Evolutionary conservation across 2,113 vertebrate genomes (phyloP), one percentile per base, ranked within the genome.

Genomic region (Siniperca chuatsi): DNA sequence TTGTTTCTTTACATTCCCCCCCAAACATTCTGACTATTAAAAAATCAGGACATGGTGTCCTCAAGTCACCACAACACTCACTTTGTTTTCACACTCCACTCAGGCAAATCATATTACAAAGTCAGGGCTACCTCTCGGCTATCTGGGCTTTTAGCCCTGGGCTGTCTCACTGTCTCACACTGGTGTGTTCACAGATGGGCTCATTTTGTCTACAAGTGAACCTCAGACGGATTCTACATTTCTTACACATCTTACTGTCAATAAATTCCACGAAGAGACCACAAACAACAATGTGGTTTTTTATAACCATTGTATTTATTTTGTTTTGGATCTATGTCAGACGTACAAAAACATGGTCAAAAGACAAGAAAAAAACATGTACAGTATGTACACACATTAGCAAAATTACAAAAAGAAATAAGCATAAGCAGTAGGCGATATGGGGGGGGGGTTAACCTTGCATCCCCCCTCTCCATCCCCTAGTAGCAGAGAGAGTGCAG

Each of bases 61-160:
- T 85, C 15, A 33, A 20, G 8, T 79, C 70, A 82, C 65, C 78
- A 58, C 8, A 21, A 50, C 35, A 25, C 60, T 46, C n/a, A n/a
- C 57, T n/a, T n/a, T 55, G 44, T 48, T 52, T 48, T 76, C 68
- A 75, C 66, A 48, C 72, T 58, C 46, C 18, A 42, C 48, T 42
- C 1, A 9, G 20, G 62, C 55, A 46, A 76, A 42, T 21, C 10
- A 2, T n/a, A 20, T 57, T 23, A 48, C 4, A 29, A 33, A 78
- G 50, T 23, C 3, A 0, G n/a, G 18, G 20, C 25, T 61, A 64
- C 7, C 75, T 75, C 9, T 33, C 4, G 16, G 77, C 77, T 54
- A 48, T 55, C 37, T 72, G 73, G 50, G 61, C 55, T 64, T 60
- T 78, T 6, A 57, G 71, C 65, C 48, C 58, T 25, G 37, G 42